These are phyloP conservation scores for Catotricha subobsoleta DNA, from an alignment of 2,888 invertebrate species.

Conservation along the genomic window DNA sequence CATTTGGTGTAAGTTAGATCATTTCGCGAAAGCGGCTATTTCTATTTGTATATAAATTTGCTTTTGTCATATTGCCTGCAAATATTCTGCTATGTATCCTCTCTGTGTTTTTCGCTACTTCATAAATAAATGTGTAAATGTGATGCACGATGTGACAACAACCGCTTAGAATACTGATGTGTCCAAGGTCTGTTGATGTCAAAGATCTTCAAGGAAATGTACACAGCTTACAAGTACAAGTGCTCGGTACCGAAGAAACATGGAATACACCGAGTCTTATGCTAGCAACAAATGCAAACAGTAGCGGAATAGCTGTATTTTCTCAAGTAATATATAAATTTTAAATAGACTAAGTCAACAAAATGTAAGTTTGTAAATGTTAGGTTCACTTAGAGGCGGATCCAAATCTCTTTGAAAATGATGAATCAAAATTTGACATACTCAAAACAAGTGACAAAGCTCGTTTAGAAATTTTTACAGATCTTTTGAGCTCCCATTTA, in stretches of 20 bases:
- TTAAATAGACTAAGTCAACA: conserved; percentile 1
- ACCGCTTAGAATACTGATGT: background rate
- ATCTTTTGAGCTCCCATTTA: conserved; percentile 52
- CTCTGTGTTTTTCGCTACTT: background rate
- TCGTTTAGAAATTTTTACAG: conserved; percentile 59
- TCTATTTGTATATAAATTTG: no score
- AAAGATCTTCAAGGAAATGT: conserved; percentile 33
- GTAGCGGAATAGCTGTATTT: conserved; percentile 57
- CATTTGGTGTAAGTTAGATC: no score
- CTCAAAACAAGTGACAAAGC: conserved; percentile 45
- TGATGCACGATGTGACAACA: background rate
- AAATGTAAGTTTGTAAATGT: conserved; percentile 11
- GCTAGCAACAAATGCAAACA: conserved; percentile 44
- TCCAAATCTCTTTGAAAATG: conserved; percentile 45
- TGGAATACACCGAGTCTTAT: conserved; percentile 74
- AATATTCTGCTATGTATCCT: no score
- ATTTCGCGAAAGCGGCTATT: no score
- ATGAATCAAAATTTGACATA: conserved; percentile 38
- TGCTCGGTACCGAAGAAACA: conserved; percentile 67
- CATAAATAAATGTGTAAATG: background rate
- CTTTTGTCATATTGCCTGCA: no score
- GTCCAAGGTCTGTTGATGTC: conserved; percentile 29
- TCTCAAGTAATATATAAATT: conserved; percentile 40
- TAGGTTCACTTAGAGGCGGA: conserved; percentile 70
- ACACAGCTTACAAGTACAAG: conserved; percentile 55